Base-by-base conservation (phyloP, 92 coral and sea anemone species). In the Phenganax marumi region DNA sequence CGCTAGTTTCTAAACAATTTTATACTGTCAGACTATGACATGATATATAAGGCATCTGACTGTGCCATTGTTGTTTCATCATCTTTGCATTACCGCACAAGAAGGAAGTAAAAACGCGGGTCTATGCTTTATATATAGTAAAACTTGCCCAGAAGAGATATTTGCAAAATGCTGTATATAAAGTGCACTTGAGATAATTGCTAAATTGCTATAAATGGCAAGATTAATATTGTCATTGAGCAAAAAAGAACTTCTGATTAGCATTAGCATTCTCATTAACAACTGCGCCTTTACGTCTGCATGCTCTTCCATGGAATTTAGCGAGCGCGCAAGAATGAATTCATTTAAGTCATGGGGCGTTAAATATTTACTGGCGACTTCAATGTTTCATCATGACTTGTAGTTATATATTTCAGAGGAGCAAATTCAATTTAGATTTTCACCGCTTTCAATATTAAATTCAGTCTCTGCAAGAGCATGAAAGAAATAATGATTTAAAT, bases 201-300 rank as follows among this genome's bases (percentile, higher is more conserved):
- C 43, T 33, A 5, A 9, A 25, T 66, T 66, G 50, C 72, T 66
- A 66, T 19, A 66, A 66, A 66, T 66, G 14, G 72, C 72, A 19
- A 23, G 25, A 7, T 62, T 62, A 23, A 66, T 66, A 25, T 10
- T 25, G 49, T 66, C 49, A 66, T 25, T 66, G 24, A 23, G 49
- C n/a, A 8, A 5, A 25, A 3, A 49, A 14, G 7, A 66, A 24
- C 72, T 33, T 66, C 49, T 66, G 49, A 10, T 66, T 24, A 19
- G 72, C 26, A 66, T 66, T 66, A 66, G 43, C 72, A 66, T 66
- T 24, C 18, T 33, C 72, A 66, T 66, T 66, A 66, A 39, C 72
- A 66, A 66, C 72, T 66, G 49, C 50, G 72, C 43, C 72, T 33
- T 12, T 24, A 66, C 50, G 72, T 66, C 72, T 66, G 12, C 72